Base-by-base conservation (phyloP, 2,797 vertebrate species). In the Nyctibius grandis region DNA sequence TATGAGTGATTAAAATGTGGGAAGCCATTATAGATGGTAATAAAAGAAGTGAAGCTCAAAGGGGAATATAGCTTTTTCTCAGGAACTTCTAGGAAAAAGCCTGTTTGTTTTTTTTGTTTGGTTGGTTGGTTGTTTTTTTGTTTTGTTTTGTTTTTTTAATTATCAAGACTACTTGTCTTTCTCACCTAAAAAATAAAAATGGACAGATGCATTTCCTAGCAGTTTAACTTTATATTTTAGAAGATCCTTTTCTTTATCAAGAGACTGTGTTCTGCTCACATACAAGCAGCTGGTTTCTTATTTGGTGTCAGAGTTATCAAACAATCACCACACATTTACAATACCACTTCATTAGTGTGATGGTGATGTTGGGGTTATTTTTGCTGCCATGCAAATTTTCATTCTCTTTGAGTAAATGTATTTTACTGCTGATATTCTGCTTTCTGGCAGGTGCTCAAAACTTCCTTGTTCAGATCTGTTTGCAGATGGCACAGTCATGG, bases 391-490 rank as follows among this genome's bases (percentile, higher is more conserved):
- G 94, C 92, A 95, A 90, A 95, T 94, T 95, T 90, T 85, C 72
- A 34, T 93, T 94, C 80, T 94, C 64, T 96, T 91, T 45, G 85
- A 95, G 44, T 83, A 93, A 75, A 84, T 69, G 57, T 67, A 88
- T 93, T 96, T 96, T 96, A 94, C 88, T 91, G 87, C 91, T 89
- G 73, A 81, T 93, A 80, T 47, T 91, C 38, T 79, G 69, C 68
- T 94, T 95, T 82, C 93, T 96, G 91, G 95, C 94, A 92, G 86
- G 77, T 96, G 89, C 81, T 88, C 90, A 95, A 82, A 91, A 90
- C 57, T 94, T 86, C 72, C 87, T 95, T 80, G 44, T 89, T 91
- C 92, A 64, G 91, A 81, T 93, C 77, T 81, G 50, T 93, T 85
- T 96, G 93, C 92, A 97, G 93, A 96, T 96, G 94, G 93, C 50